Base-by-base conservation (phyloP, 2,113 vertebrate genomes). In the Chaetops frenatus region DNA sequence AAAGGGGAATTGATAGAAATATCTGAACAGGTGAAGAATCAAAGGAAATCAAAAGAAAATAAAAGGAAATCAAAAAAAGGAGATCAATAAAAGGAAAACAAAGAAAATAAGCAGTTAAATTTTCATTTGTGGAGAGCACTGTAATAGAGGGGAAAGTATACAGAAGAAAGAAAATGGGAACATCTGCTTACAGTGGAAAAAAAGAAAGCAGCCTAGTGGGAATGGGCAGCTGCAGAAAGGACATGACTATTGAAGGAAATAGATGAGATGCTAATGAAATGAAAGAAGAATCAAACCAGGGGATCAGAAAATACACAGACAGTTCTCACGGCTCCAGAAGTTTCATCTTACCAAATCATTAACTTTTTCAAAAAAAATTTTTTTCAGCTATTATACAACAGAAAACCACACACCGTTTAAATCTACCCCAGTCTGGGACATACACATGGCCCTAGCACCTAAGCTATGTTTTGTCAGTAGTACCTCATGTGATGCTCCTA, bases 391-490 rank as follows among this genome's bases (percentile, higher is more conserved):
- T 71, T 78, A 60, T 9, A 31, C 24, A 71, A 40, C 5, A 64
- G 19, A 50, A 90, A 86, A 38, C 7, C 0, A 2, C 11, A 65
- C 2, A 36, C 4, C 17, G n/a, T 81, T 56, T 72, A 20, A 76
- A 67, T 18, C 57, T 67, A 15, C 40, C 17, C 38, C 38, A 58
- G 12, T 9, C 35, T 0, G 0, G 11, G 10, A 10, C 6, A 47
- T 27, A 71, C 5, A 20, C 14, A 22, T 3, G 11, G 36, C 23
- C 38, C 22, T 31, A 47, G 29, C 40, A 81, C 15, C 25, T 50
- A 21, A 90, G 16, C 23, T 23, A 15, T 31, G 38, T 79, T 64
- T 67, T 9, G 3, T 5, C 28, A 54, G 27, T 20, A 62, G 16
- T 33, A 60, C 19, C 21, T 88, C 16, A 38, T 11, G 6, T 33